Base-by-base conservation (phyloP, 2,888 invertebrate genomes). In the Rugalucina vietnamica region DNA sequence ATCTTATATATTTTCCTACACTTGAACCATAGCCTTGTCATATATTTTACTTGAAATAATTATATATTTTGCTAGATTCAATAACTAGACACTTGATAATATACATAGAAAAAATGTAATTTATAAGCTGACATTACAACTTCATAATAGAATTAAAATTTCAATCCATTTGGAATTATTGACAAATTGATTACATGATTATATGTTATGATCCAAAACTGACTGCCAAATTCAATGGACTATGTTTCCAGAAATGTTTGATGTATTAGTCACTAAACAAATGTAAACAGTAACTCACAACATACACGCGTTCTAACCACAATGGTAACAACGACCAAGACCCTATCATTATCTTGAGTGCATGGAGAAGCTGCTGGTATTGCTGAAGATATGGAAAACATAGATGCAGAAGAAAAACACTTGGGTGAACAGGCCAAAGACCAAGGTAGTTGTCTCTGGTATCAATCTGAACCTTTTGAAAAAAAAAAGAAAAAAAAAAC, bases 141-240 rank as follows among this genome's bases (percentile, higher is more conserved):
- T 71, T 27, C 50, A 65, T 76, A 79, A 84, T 84, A 78, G 78
- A 84, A 76, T 78, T 74, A 71, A 27, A 75, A 75, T 72, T 75
- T 57, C 79, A 76, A 75, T 71, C 4, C 5, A 34, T 34, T 34
- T 65, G 65, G 29, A 65, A 12, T 32, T 65, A 65, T 34, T 65
- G 65, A 65, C 65, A 65, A 4, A 34, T 65, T 3, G 34, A 65
- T 65, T 65, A 34, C 34, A 65, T 18, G 34, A 34, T 29, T 65
- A 34, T 34, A 34, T 65, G 10, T 34, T 65, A n/a, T 18, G 34
- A 34, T 65, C 34, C 32, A 57, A 57, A 21, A n/a, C 4, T 24
- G 21, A 54, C 18, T 43, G 8, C 10, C 8, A 43, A 43, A 43
- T 18, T 12, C 18, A 43, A 43, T 43, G 10, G 18, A 18, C 43